These are phyloP conservation scores for Sinotaia quadrata DNA, from an alignment of 2,888 invertebrate species.

Conservation along the genomic window DNA sequence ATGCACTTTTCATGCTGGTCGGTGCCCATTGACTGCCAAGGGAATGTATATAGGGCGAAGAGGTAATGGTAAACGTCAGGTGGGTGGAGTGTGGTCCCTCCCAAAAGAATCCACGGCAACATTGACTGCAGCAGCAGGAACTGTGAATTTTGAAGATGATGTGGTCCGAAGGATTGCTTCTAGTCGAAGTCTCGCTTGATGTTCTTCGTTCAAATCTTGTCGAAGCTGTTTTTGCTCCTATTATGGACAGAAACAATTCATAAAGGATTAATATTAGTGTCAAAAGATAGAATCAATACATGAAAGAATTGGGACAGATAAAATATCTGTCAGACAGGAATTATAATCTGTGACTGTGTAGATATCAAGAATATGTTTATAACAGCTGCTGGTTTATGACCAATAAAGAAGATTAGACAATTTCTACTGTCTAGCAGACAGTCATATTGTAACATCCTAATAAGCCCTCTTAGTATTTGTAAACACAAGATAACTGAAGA, in stretches of 20 bases:
- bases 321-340: no score
- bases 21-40: background rate
- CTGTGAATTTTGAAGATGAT: background rate
- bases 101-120: conserved; percentile 1
- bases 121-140: conserved; percentile 10
- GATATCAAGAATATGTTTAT: no score
- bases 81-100: conserved; percentile 20
- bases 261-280: background rate
- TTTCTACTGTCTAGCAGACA: no score
- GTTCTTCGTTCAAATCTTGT: conserved; percentile 81
- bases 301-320: no score
- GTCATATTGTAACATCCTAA: no score
- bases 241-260: conserved; percentile 9
- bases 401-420: no score
- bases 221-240: conserved; percentile 69
- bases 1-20: background rate
- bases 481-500: no score
- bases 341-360: no score
- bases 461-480: no score
- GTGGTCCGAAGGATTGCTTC: conserved; percentile 70
- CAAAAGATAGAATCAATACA: no score
- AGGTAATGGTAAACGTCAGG: conserved; percentile 27
- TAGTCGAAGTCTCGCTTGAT: conserved; percentile 75
- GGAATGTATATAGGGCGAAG: conserved; percentile 7
- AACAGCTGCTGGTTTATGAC: no score